Base-by-base conservation (phyloP, 2,113 vertebrate species). In the Sceloporus tristichus region DNA sequence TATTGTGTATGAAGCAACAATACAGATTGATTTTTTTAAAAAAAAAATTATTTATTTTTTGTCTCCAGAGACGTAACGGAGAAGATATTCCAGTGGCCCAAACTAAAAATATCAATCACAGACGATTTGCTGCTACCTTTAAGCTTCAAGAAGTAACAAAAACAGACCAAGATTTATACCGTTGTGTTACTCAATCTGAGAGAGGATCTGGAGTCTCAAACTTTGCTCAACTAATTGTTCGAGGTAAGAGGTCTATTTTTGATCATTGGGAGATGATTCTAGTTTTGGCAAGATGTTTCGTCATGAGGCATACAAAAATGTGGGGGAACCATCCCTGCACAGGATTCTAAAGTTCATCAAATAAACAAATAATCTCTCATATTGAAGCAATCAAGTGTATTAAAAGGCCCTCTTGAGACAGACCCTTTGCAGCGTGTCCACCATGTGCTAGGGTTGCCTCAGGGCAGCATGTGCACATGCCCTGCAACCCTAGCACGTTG, bases 81-180 rank as follows among this genome's bases (percentile, higher is more conserved):
- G 98, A 99, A 95, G 98, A 99, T 92, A 99, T 99, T 87, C 99
- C 99, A 1, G 98, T 99, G 88, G 98, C 98, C 82, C 98, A 97
- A 95, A 99, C 98, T 74, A 99, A 99, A 94, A 99, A 98, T 95
- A 99, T 99, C 94, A 99, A 99, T 96, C 98, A 99, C 94, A 97
- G 99, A 96, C 97, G 98, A 90, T 99, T 99, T 92, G 98, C 99
- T 14, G 98, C 99, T 85, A 98, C 98, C 19, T 99, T 99, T 94
- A 97, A 98, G 88, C 97, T 99, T 91, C 98, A 98, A 86, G 98
- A 99, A 93, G 98, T 99, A 93, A 98, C 97, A 77, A 98, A 97
- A 97, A 98, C 98, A 0, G 99, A 99, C 91, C 98, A 99, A 91
- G 99, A 99, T 95, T 96, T 98, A 89, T 99, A 99, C 87, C 98